phyloP scores from a whole-genome alignment of 2,797 vertebrate genomes.

The Poeciliopsis gracilis region DNA sequence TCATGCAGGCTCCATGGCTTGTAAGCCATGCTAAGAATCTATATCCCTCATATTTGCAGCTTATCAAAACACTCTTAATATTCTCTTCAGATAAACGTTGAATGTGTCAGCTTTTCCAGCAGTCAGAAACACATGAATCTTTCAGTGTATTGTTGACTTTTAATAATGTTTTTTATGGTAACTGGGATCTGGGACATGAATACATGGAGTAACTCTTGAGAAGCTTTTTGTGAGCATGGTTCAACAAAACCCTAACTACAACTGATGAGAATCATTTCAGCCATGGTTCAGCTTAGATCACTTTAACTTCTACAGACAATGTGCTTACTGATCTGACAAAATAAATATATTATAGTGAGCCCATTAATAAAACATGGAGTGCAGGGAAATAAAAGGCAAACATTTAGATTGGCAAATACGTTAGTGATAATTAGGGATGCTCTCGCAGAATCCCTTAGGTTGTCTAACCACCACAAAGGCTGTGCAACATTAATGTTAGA shows the following conservation, averaged over 20 bases:
- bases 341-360: slow-evolving; percentile 20
- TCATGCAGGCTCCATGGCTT: neutral
- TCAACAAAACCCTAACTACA: slow-evolving; percentile 32
- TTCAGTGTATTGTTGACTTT: slow-evolving; percentile 48
- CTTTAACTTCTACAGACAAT: slow-evolving; percentile 6
- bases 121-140: slow-evolving; percentile 47
- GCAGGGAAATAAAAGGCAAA: slow-evolving; percentile 38
- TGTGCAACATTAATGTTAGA: slow-evolving; percentile 21
- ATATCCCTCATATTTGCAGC: neutral
- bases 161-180: slow-evolving; percentile 51
- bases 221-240: slow-evolving; percentile 6
- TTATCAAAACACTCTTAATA: slow-evolving; percentile 33
- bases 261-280: slow-evolving; percentile 6
- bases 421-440: slow-evolving; percentile 52
- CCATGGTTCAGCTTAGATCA: slow-evolving; percentile 20
- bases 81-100: slow-evolving; percentile 39
- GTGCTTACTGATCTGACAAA: slow-evolving; percentile 23
- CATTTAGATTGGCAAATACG: slow-evolving; percentile 46
- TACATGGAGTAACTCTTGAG: neutral
- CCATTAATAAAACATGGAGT: slow-evolving; percentile 45
- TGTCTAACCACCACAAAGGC: slow-evolving; percentile 13
- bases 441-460: slow-evolving; percentile 33
- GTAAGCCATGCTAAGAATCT: neutral
- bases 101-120: slow-evolving; percentile 41
- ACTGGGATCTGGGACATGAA: slow-evolving; percentile 45